Evolutionary conservation across 2,888 invertebrate genomes (phyloP).

Genomic region (Syrphus vitripennis): DNA sequence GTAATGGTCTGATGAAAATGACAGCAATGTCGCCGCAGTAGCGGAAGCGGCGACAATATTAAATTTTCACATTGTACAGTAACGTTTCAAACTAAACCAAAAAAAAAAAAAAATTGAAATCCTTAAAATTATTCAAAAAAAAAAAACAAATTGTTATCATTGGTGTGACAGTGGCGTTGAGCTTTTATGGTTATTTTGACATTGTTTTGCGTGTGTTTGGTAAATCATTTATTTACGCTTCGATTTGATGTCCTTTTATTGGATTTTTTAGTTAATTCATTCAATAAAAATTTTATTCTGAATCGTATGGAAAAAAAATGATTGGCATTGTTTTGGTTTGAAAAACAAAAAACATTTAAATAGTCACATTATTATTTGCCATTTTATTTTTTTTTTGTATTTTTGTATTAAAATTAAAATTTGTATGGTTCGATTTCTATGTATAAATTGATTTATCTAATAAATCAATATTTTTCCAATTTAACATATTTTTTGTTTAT

Average conservation of each 20-base stretch:
- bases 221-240: conserved; percentile 33
- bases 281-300: neutral
- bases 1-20: conserved; percentile 25
- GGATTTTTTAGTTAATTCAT: neutral
- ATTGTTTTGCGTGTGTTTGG: conserved; percentile 44
- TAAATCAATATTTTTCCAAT: neutral
- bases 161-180: conserved; percentile 17
- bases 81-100: neutral
- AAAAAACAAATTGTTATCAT: neutral
- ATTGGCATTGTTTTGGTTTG: neutral
- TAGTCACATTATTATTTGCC: neutral
- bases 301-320: neutral
- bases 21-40: conserved; percentile 23
- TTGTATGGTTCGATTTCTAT: neutral
- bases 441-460: neutral
- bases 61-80: conserved; percentile 10
- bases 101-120: neutral
- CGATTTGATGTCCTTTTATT: neutral
- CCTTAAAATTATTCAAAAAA: conserved; percentile 9
- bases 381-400: neutral
- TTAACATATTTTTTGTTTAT: neutral
- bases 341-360: neutral
- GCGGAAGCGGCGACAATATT: neutral
- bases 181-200: conserved; percentile 40
- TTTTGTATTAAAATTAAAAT: neutral